Conservation (phyloP, 1,140 invertebrate genomes). For the Drosophila lacteicornis region DNA sequence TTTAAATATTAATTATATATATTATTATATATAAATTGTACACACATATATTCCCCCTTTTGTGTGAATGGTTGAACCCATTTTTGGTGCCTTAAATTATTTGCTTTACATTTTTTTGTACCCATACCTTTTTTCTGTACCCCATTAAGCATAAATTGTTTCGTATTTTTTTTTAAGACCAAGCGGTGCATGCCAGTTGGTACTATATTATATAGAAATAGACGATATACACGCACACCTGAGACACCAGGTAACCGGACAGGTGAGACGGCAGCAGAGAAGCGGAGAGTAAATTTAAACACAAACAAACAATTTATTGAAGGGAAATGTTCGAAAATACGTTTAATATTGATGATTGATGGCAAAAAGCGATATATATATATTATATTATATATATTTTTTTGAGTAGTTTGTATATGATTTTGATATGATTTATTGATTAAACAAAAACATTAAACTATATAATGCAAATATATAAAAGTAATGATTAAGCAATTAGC, state of each 20-base stretch:
- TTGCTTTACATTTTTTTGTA: constrained; percentile 38
- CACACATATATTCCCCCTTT: background rate
- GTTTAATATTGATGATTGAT: constrained; percentile 13
- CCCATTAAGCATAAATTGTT: constrained; percentile 4
- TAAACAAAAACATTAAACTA: constrained; percentile 1
- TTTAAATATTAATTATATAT: background rate
- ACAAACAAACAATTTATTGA: constrained; percentile 1
- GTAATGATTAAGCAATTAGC: constrained; percentile 60
- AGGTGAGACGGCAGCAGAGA: constrained; percentile 6
- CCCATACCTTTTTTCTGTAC: background rate
- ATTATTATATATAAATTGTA: background rate
- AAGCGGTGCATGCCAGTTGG: constrained; percentile 11
- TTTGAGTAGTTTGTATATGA: constrained; percentile 57
- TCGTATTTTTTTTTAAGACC: background rate
- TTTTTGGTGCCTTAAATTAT: constrained; percentile 75
- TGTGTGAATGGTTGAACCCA: constrained; percentile 48
- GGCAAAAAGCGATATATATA: constrained; percentile 36
- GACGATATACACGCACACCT: background rate
- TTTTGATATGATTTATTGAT: constrained; percentile 33
- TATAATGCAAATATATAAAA: constrained; percentile 28
- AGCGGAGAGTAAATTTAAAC: constrained; percentile 3
- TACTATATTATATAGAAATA: background rate
- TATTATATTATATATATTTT: constrained; percentile 34
- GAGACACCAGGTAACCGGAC: constrained; percentile 8
- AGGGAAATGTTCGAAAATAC: constrained; percentile 14